phyloP scores from a whole-genome alignment of 2,113 vertebrate genomes.

The Agapornis roseicollis region DNA sequence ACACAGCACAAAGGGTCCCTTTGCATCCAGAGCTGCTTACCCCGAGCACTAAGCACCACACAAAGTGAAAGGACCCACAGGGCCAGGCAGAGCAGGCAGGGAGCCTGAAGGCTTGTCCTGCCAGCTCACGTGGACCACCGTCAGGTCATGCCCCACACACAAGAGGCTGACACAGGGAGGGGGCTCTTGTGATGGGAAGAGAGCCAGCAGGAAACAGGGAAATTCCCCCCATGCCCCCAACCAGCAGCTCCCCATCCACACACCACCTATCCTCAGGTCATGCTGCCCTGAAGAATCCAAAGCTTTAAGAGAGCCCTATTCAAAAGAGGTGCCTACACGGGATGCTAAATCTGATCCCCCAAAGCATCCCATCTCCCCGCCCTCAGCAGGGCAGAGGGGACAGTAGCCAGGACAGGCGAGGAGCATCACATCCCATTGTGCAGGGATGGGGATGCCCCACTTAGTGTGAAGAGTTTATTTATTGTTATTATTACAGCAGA shows the following conservation, averaged over 20 bases:
- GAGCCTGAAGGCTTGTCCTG: neutral
- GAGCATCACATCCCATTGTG: rapidly evolving
- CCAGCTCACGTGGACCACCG: rapidly evolving
- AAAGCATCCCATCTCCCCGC: neutral
- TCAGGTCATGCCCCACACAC: neutral
- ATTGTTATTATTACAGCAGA: neutral
- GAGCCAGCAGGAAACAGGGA: neutral
- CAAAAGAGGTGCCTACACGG: rapidly evolving
- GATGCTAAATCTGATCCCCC: neutral
- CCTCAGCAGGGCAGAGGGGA: neutral
- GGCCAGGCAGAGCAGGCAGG: neutral
- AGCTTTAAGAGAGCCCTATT: neutral
- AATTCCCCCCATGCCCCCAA: neutral
- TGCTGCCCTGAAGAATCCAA: neutral
- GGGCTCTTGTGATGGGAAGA: neutral
- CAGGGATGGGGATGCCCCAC: neutral
- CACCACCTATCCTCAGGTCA: neutral
- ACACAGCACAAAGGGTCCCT: conserved; percentile 15
- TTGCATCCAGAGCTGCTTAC: neutral
- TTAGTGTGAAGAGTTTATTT: neutral
- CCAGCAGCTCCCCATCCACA: neutral
- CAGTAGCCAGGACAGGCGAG: neutral
- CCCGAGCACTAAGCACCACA: neutral
- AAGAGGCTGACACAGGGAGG: neutral
- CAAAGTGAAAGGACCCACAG: rapidly evolving